A percentile compares a stretch with the other conserved stretches of the same genome.
Conservation (phyloP, 2,113 vertebrate genomes). For the Theristicus caerulescens region DNA sequence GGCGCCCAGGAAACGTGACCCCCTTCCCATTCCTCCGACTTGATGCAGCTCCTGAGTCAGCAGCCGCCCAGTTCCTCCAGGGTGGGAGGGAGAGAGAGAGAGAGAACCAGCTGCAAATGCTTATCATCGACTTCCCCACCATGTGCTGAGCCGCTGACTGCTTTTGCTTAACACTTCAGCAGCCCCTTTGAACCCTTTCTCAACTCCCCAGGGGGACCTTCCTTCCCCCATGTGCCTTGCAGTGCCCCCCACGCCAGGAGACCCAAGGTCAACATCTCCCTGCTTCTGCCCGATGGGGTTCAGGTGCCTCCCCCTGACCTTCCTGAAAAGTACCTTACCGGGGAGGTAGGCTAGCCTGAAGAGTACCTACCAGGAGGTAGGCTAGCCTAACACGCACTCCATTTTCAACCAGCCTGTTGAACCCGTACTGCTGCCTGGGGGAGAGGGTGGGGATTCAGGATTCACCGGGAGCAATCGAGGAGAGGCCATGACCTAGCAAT, state of each 20-base stretch:
- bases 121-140: slow-evolving; percentile 15
- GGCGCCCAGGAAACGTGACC: neutral
- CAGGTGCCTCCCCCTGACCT: neutral
- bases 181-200: neutral
- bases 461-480: neutral
- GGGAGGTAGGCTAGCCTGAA: neutral
- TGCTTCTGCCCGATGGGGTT: neutral
- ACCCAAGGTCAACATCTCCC: neutral
- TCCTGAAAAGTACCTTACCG: neutral
- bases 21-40: neutral
- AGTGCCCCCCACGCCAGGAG: neutral
- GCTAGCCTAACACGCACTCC: neutral
- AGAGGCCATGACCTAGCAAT: slow-evolving; percentile 33
- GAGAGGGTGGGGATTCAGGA: slow-evolving; percentile 9
- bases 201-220: neutral
- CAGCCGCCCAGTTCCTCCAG: neutral
- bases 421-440: slow-evolving; percentile 17
- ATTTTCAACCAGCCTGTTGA: slow-evolving; percentile 3
- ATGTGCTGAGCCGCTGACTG: neutral
- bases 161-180: slow-evolving; percentile 3
- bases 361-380: neutral
- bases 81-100: neutral
- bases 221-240: neutral
- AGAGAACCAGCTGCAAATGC: slow-evolving; percentile 16
- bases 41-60: slow-evolving; percentile 10